A percentile compares a stretch with the other conserved stretches of the same genome.
Evolutionary conservation across 2,797 vertebrate species (phyloP).

Genomic region (Rachycentron canadum): DNA sequence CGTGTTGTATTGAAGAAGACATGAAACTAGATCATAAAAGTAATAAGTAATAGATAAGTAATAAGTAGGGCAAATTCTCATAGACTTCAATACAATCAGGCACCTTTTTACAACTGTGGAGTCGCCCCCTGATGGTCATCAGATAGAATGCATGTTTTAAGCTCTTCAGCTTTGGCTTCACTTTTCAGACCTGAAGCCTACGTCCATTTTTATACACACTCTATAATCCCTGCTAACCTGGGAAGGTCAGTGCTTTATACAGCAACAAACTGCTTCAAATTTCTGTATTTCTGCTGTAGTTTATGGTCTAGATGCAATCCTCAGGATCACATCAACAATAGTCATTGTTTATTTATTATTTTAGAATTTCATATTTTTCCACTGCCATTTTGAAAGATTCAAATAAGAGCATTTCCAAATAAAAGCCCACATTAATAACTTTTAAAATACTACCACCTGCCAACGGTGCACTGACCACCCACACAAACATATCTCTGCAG

Average conservation of each 20-base stretch:
- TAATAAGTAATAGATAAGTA: too few relatives aligned
- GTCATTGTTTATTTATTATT: slow-evolving; percentile 43
- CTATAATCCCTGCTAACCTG: background rate
- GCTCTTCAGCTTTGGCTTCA: too few relatives aligned
- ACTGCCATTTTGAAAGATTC: slow-evolving; percentile 43
- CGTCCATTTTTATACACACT: too few relatives aligned
- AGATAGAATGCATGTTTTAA: too few relatives aligned
- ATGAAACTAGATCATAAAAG: too few relatives aligned
- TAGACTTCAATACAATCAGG: too few relatives aligned
- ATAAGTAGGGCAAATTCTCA: too few relatives aligned
- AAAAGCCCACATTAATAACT: slow-evolving; percentile 70
- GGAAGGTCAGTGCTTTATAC: background rate
- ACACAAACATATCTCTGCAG: slow-evolving; percentile 60
- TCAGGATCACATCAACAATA: slow-evolving; percentile 30
- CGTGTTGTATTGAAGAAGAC: too few relatives aligned
- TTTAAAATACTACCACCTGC: slow-evolving; percentile 70
- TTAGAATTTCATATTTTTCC: slow-evolving; percentile 47
- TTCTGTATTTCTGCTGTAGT: background rate
- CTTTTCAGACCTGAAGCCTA: too few relatives aligned
- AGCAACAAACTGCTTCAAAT: background rate
- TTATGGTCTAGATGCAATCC: slow-evolving; percentile 12
- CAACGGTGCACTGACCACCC: slow-evolving; percentile 57
- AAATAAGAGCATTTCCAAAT: slow-evolving; percentile 55
- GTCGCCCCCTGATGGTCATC: too few relatives aligned
- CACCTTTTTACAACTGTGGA: too few relatives aligned